phyloP scores from a whole-genome alignment of 2,113 vertebrate genomes.

The Falco punctatus region DNA sequence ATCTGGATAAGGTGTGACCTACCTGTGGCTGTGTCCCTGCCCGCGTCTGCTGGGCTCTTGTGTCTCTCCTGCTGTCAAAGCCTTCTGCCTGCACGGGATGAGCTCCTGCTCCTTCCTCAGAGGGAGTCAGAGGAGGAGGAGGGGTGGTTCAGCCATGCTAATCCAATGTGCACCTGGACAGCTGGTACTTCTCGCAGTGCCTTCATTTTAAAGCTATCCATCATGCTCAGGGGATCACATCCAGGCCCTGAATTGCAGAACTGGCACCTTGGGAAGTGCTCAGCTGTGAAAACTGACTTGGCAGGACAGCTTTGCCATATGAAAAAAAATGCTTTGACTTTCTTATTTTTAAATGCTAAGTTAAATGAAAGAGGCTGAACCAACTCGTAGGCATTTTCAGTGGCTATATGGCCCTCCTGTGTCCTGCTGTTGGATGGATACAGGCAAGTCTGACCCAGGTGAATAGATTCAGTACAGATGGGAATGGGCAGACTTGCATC shows the following conservation, averaged over 20 bases:
- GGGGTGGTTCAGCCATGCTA: conserved; percentile 57
- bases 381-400: neutral
- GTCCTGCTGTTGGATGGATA: neutral
- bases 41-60: neutral
- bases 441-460: neutral
- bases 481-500: neutral
- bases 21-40: rapidly evolving
- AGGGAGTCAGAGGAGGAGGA: neutral
- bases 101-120: neutral
- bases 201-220: conserved; percentile 72
- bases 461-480: neutral
- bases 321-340: conserved; percentile 37
- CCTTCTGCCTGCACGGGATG: neutral
- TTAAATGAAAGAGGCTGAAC: neutral
- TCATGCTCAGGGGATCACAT: conserved; percentile 50
- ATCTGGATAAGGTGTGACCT: neutral
- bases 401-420: neutral
- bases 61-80: neutral
- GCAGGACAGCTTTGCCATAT: conserved; percentile 9
- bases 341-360: neutral
- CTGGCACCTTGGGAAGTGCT: conserved; percentile 70
- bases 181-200: conserved; percentile 45
- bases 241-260: conserved; percentile 52
- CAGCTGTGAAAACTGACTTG: conserved; percentile 70
- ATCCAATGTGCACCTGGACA: conserved; percentile 62